Evolutionary conservation across 2,113 vertebrate genomes (phyloP), one percentile per base, ranked within the genome.

Genomic region (Hepsetus odoe): DNA sequence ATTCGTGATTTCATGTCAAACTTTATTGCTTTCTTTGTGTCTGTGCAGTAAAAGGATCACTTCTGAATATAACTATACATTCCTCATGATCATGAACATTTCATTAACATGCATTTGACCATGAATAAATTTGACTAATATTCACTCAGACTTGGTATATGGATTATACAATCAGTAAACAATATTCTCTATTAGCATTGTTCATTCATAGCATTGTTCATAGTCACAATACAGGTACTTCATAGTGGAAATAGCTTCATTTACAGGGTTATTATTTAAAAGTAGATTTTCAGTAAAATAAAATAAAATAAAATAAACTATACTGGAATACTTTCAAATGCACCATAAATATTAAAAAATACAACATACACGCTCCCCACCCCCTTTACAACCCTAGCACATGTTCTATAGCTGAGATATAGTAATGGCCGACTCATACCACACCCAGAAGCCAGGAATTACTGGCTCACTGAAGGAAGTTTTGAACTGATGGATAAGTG

Each of bases 391-490:
- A 2, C 38, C 38, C n/a, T 28, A 53, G n/a, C n/a, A 51, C 38
- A 26, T 4, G 42, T 62, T 53, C 74, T 83, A 87, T 80, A 88
- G 79, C 79, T 92, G 91, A 59, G 85, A 68, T 70, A 94, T 74
- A 51, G 83, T 89, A 58, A 94, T 30, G 40, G 91, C 90, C 1
- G 93, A 94, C 78, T 92, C 92, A 20, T 93, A 93, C 92, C 94
- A 95, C 70, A 96, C 92, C 94, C 95, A 96, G 83, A 96, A 95
- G 16, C 93, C 90, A 0, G 91, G 87, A 69, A 94, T 95, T 22
- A 96, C 88, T 0, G 90, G 78, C 80, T 96, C 94, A 2, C 68
- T 86, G 62, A 96, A 96, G 28, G 91, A 87, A 72, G 87, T 89
- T 58, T 94, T 91, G 79, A 92, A 94, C 69, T 85, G 90, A 71